Evolutionary conservation across 2,888 invertebrate species (phyloP), one percentile per base, ranked within the genome.

Genomic region (Dusona sp.): DNA sequence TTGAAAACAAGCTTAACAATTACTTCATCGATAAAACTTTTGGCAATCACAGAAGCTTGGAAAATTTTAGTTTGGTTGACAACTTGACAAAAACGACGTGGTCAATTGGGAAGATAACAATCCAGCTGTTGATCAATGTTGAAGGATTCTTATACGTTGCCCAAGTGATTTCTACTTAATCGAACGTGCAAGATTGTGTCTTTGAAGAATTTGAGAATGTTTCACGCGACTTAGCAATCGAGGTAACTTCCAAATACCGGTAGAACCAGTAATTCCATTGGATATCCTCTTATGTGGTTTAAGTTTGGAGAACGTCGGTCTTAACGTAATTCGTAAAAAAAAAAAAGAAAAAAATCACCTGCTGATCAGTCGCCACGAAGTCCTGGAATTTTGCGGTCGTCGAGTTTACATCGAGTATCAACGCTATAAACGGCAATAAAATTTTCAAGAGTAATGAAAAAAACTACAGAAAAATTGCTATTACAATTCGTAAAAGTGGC

Each of bases 191-290:
- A 64, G 36, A 57, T 84, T 79, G 70, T 73, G n/a, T 64, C 45
- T 67, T 64, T 45, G 19, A n/a, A n/a, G 22, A 51, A 51, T 70
- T 57, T 70, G 57, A 25, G 51, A 48, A 70, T 57, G 67, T 57
- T 75, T 64, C 75, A 48, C 25, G 77, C 73, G 86, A 54, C 84
- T 87, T 82, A 68, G 84, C 78, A 82, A 87, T 82, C 74, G 54
- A 57, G 65, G 65, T 79, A 70, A 83, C 65, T 70, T 72, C 38
- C 70, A 16, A 73, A 79, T 87, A 87, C 84, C 86, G 86, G 86
- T 87, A 82, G 75, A 84, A 87, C 86, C 86, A 87, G 86, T 87
- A 84, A 86, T 81, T 45, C 84, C 86, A 82, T 84, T 75, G 70
- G 79, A 82, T 82, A 75, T 13, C 33, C 67, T 57, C 67, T 36